Conservation (phyloP, 1,140 invertebrate genomes). For the Phymorhynchus buccinoides region DNA sequence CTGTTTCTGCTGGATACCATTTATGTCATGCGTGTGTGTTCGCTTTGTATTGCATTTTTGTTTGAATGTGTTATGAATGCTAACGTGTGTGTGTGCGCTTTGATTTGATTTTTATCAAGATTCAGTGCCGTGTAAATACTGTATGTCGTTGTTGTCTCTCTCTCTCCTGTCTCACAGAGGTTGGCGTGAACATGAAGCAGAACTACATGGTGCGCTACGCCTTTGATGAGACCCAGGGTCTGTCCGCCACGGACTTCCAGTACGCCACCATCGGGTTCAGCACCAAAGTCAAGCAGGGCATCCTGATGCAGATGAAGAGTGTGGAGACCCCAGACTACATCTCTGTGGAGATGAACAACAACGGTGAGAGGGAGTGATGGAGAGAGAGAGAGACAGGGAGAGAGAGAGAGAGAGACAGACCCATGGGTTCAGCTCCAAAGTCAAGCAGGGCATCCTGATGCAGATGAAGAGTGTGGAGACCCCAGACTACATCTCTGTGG, state of each 20-base stretch:
- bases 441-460: conserved; percentile 94
- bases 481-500: conserved; percentile 92
- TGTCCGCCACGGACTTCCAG: conserved; percentile 72
- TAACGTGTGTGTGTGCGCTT: no score
- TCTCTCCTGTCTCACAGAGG: conserved; percentile 85
- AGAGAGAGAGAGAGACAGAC: no score
- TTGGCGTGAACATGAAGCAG: conserved; percentile 92
- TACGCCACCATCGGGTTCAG: conserved; percentile 90
- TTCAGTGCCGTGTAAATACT: no score
- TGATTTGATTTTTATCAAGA: no score
- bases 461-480: conserved; percentile 76
- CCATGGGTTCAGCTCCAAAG: conserved; percentile 97
- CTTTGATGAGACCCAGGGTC: conserved; percentile 79
- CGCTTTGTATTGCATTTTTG: no score
- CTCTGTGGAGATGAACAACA: conserved; percentile 95
- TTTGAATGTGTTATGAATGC: no score
- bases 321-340: conserved; percentile 83
- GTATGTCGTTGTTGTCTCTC: no score
- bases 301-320: conserved; percentile 83
- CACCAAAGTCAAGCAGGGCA: conserved; percentile 95
- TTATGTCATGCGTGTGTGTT: no score
- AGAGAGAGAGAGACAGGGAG: no score
- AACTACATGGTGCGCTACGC: conserved; percentile 93
- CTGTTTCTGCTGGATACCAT: no score
- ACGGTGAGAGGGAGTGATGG: no score